A percentile compares a stretch with the other conserved stretches of the same genome.
Evolutionary conservation across 2,888 invertebrate genomes (phyloP).

Genomic region (Drosophila recens): DNA sequence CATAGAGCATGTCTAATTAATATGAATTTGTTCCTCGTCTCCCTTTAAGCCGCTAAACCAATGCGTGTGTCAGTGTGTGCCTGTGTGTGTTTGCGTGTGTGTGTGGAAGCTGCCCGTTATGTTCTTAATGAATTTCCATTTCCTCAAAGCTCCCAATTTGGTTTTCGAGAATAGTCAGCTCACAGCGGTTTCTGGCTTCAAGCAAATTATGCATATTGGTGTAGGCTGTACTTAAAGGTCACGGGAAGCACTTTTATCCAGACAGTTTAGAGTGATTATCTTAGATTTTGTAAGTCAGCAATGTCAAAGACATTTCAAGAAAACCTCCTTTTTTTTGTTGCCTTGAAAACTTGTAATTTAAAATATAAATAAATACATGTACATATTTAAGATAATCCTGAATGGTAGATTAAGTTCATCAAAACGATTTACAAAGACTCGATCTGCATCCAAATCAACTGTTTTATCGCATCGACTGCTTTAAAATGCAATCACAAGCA

Average conservation of each 20-base stretch:
- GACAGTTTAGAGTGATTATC: neutral
- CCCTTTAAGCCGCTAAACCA: neutral
- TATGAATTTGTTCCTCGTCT: slow-evolving; percentile 46
- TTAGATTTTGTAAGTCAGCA: neutral
- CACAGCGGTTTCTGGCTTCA: slow-evolving; percentile 4
- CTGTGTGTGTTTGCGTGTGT: slow-evolving; percentile 7
- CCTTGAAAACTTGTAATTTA: neutral
- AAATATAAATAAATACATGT: neutral
- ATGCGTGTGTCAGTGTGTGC: slow-evolving; percentile 4
- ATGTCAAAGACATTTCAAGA: neutral
- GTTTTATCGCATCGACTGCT: neutral
- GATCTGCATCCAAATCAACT: neutral
- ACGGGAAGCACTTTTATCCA: neutral
- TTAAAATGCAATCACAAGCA: neutral
- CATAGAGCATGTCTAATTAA: slow-evolving; percentile 71
- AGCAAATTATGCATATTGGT: neutral
- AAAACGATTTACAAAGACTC: neutral
- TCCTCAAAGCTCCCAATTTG: slow-evolving; percentile 31
- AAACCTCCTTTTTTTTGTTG: neutral
- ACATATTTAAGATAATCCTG: neutral
- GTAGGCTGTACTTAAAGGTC: slow-evolving; percentile 1
- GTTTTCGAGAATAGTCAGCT: slow-evolving; percentile 1
- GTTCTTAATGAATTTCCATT: slow-evolving; percentile 74
- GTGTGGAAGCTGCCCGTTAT: slow-evolving; percentile 32
- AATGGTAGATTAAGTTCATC: neutral